Base-by-base conservation (phyloP, 2,888 invertebrate species). In the Atherix ibis region DNA sequence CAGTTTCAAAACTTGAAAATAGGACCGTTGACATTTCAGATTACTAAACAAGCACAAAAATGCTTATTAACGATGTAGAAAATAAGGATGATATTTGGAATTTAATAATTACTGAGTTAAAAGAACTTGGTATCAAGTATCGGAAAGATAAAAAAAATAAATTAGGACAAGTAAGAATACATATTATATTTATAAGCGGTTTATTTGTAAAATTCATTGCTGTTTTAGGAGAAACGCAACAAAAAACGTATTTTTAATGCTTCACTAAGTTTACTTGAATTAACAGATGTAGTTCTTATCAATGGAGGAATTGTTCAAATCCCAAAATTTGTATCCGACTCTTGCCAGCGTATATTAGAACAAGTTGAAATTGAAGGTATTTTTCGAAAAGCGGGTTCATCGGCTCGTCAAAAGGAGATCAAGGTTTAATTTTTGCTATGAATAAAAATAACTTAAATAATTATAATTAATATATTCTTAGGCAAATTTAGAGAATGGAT, bases 311-410 rank as follows among this genome's bases (percentile, higher is more conserved):
- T 75, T 40, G 62, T 82, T 24, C 67, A 73, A 53, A 70, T 84
- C 22, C 84, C 85, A 5, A 66, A 68, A 43, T 71, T 83, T 49
- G 71, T 84, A 2, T 70, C 73, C 45, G 75, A 79, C 51, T 70
- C 79, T 50, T 76, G 80, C 46, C 65, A 71, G 34, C 73, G 71
- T 47, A 69, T 85, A 32, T 63, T 75, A 41, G 64, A 71, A 28
- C 71, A 78, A 57, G 68, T 78, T 18, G 68, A 71, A 35, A 73
- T 76, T 14, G 89, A 89, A 54, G 91, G 91, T 1, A 61, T 91
- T 31, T 91, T 91, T 56, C 69, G 91, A 5, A 89, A 87, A 64
- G 84, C 85, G 31, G 91, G 89, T 10, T 84, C 87, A 2, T 73
- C 81, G 46, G 67, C 72, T 24, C 68, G 88, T 40, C 85, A 87